Evolutionary conservation across 2,113 vertebrate genomes (phyloP).

Genomic region (Dipodomys ordii): DNA sequence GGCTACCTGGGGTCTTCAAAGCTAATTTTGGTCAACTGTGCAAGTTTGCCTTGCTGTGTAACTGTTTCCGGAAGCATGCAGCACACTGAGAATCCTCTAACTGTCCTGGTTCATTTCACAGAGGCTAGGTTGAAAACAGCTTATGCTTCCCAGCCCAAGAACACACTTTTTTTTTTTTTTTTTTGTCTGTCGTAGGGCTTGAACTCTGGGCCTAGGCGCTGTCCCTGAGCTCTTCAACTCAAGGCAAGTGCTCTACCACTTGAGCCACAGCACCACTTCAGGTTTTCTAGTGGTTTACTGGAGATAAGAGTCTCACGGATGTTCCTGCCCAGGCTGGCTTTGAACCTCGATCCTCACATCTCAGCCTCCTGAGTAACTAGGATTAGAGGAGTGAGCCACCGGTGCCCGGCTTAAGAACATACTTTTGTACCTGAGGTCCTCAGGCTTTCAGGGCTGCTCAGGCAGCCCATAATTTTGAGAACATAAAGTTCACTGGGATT

Average conservation of each 20-base stretch:
- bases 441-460: background rate
- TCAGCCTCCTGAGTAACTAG: too few species aligned
- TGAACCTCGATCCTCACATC: too few species aligned
- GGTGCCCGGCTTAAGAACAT: background rate
- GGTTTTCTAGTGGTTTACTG: too few species aligned
- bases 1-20: background rate
- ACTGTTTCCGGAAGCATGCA: background rate
- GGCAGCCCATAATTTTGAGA: background rate
- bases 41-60: background rate
- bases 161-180: background rate
- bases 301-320: too few species aligned
- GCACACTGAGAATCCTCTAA: background rate
- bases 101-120: background rate
- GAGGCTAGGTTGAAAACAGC: background rate
- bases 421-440: background rate
- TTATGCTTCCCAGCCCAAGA: background rate
- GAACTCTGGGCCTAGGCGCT: too few species aligned
- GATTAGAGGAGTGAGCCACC: too few species aligned
- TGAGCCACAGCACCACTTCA: too few species aligned
- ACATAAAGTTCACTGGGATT: background rate
- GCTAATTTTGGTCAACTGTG: background rate
- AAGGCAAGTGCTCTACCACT: too few species aligned
- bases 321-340: too few species aligned
- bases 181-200: too few species aligned
- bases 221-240: too few species aligned